Evolutionary conservation across 2,888 invertebrate species (phyloP).

Genomic region (Habrosyne pyritoides): DNA sequence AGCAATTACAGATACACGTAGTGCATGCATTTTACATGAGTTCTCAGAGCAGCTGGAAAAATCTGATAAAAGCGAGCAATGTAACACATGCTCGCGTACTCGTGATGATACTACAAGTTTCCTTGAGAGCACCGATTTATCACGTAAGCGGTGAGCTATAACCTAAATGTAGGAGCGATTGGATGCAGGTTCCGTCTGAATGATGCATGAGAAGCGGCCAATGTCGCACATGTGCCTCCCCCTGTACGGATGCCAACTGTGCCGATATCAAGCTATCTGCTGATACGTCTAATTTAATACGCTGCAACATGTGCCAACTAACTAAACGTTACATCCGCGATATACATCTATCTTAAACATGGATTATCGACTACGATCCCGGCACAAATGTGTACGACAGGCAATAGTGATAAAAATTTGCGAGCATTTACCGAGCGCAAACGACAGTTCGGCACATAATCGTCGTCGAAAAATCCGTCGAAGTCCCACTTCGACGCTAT

Average conservation of each 20-base stretch:
- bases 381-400: slow-evolving; percentile 36
- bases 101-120: slow-evolving; percentile 65
- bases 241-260: slow-evolving; percentile 37
- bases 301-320: slow-evolving; percentile 47
- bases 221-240: slow-evolving; percentile 36
- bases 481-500: slow-evolving; percentile 39
- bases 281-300: slow-evolving; percentile 54
- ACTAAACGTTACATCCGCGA: slow-evolving; percentile 27
- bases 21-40: slow-evolving; percentile 65
- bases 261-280: slow-evolving; percentile 38
- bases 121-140: slow-evolving; percentile 55
- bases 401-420: slow-evolving; percentile 52
- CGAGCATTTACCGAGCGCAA: slow-evolving; percentile 40
- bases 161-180: slow-evolving; percentile 60
- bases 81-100: slow-evolving; percentile 51
- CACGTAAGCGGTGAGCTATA: slow-evolving; percentile 51
- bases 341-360: slow-evolving; percentile 31
- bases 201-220: slow-evolving; percentile 55
- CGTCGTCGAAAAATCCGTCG: slow-evolving; percentile 52
- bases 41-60: slow-evolving; percentile 54
- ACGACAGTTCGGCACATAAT: slow-evolving; percentile 45
- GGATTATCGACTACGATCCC: slow-evolving; percentile 26
- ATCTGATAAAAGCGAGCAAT: slow-evolving; percentile 59
- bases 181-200: slow-evolving; percentile 62
- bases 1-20: slow-evolving; percentile 44